These are phyloP conservation scores for Fissipunctia ypsillon DNA, from an alignment of 2,888 invertebrate species.

Conservation along the genomic window DNA sequence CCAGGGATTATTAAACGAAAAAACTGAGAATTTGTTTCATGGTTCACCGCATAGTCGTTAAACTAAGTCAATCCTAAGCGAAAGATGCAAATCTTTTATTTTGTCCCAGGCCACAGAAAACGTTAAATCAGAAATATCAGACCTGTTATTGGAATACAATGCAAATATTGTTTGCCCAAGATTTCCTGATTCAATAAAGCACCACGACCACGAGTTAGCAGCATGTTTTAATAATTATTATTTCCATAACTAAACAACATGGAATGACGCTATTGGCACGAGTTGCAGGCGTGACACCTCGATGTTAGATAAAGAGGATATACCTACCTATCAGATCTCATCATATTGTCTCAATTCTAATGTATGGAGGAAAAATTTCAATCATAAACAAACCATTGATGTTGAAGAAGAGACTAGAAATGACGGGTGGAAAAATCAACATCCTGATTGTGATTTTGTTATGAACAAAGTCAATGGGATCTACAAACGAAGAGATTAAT, in stretches of 20 bases:
- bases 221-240: conserved; percentile 47
- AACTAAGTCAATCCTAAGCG: not conserved
- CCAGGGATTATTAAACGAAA: not conserved
- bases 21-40: not conserved
- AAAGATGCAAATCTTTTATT: not conserved
- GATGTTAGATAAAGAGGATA: conserved; percentile 35
- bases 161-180: conserved; percentile 26
- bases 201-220: conserved; percentile 27
- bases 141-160: not conserved
- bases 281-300: conserved; percentile 46
- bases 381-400: not conserved
- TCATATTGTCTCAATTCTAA: conserved; percentile 22
- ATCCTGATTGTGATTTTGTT: not conserved
- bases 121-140: not conserved
- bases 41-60: not conserved
- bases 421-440: not conserved
- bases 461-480: not conserved
- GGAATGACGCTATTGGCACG: conserved; percentile 49
- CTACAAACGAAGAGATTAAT: not conserved
- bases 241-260: conserved; percentile 36
- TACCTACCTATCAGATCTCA: conserved; percentile 27
- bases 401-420: not conserved
- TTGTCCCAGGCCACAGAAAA: not conserved
- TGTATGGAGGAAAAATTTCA: conserved; percentile 4
- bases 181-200: conserved; percentile 35